These are phyloP conservation scores for Steinernema khuongi DNA, from an alignment of 1,140 invertebrate species.

Conservation along the genomic window DNA sequence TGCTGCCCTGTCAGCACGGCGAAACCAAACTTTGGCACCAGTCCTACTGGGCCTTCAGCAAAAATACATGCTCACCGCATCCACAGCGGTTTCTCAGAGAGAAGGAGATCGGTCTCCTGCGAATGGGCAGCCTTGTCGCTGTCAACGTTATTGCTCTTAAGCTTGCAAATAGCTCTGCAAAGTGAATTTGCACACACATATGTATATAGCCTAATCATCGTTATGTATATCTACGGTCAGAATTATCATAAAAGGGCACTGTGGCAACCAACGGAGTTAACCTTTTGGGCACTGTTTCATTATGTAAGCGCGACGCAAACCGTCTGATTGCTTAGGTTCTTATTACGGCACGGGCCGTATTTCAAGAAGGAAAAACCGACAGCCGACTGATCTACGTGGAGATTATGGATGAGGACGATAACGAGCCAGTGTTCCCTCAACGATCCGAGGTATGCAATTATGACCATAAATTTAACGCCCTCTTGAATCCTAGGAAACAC, in stretches of 20 bases:
- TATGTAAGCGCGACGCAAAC: background rate
- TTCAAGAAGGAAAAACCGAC: background rate
- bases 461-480: background rate
- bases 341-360: background rate
- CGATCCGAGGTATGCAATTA: background rate
- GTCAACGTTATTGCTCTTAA: background rate
- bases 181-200: background rate
- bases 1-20: conserved; percentile 5
- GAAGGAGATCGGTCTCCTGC: background rate
- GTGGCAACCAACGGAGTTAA: background rate
- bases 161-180: background rate
- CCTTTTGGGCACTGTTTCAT: too few relatives aligned
- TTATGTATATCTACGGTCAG: too few relatives aligned
- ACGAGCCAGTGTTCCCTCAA: background rate
- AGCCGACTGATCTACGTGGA: background rate
- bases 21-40: conserved; percentile 10
- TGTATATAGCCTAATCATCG: background rate
- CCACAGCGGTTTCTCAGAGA: background rate
- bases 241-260: too few relatives aligned
- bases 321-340: background rate
- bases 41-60: background rate
- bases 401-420: background rate
- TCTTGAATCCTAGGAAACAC: background rate
- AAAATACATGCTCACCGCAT: background rate
- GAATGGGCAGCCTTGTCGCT: background rate